Evolutionary conservation across 1,140 invertebrate species (phyloP), one percentile per base, ranked within the genome.

Genomic region (Cotesia chilonis): DNA sequence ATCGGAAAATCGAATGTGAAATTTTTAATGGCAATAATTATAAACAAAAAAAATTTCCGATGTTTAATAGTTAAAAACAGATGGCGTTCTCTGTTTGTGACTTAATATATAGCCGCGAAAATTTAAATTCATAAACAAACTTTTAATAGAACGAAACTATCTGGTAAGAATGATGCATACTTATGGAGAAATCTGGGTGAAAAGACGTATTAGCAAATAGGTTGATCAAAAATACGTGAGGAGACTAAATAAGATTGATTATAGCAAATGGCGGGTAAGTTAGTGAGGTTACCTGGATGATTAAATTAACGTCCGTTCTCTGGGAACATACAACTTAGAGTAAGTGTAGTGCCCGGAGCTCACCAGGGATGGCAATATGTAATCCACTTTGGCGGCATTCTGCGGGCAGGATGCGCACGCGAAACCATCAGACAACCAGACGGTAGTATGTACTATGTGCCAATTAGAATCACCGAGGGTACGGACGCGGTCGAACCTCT

Each of bases 381-480:
- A 82, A 82, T 82, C 80, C 80, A 82, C 78, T 82, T 78, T 78
- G 63, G 70, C 47, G 12, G 66, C 68, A 70, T 57, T 57, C 64
- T 75, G 78, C 73, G 68, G 70, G 47, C 66, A 63, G 20, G 38
- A 47, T 64, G 55, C 55, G 52, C 28, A 51, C 47, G 66, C 28
- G 55, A 37, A 51, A 73, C 68, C 69, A 73, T 65, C 69, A 71
- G 75, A 77, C 75, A 77, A 76, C n/a, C 51, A 41, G 64, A 12
- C 17, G 41, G 28, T 35, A 63, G 7, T 37, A 72, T 71, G 73
- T 79, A 76, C 79, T 80, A 74, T 77, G 75, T 74, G 78, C 73
- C 70, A 75, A 73, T 68, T 74, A 75, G 73, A 76, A 57, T 37
- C 68, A 35, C 5, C 37, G 38, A 5, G 5, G 41, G 41, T 47